Base-by-base conservation (phyloP, 2,797 vertebrate genomes). In the Premnoplex brunnescens region DNA sequence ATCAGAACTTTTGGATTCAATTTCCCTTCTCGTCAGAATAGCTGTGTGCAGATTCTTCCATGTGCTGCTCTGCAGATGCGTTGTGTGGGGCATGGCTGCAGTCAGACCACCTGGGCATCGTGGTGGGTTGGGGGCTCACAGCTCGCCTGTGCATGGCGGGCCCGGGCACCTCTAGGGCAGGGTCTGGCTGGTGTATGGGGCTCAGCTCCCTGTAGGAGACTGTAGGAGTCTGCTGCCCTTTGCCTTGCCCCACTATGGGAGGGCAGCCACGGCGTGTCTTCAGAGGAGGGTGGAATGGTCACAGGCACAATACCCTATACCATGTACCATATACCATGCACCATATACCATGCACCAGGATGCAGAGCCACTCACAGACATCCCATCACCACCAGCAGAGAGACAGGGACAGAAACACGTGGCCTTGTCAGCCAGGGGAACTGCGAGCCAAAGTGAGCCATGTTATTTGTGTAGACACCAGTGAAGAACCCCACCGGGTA, bases 11-110 rank as follows among this genome's bases (percentile, higher is more conserved):
- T 41, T 96, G 84, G 66, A 67, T 93, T 94, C 79, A 32, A 12
- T 96, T 96, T 91, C 68, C 89, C 59, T 86, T 79, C 89, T 83
- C 48, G 30, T 68, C 17, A 59, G 87, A 96, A 71, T 72, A 86
- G 6, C 32, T 48, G 32, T 30, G 36, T 88, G 62, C 63, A 51
- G 26, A 88, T 77, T 66, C 83, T 89, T 60, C 46, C 27, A 83
- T 39, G 60, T 58, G 52, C 78, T 67, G 64, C 75, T 74, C 82
- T 79, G 84, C 30, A 66, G 62, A 82, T 23, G 23, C 56, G 9
- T n/a, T 58, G 69, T 60, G 32, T 46, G 69, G 76, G 54, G 49
- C 67, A 14, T 2, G 22, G 52, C 73, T 44, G 12, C 43, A 6
- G 37, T 64, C 54, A 52, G 80, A 67, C 67, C 74, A 78, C 66